Percentiles rank a stretch among this genome's conserved stretches.
Evolutionary conservation across 2,113 vertebrate genomes (phyloP).

Genomic region (Microcebus murinus): DNA sequence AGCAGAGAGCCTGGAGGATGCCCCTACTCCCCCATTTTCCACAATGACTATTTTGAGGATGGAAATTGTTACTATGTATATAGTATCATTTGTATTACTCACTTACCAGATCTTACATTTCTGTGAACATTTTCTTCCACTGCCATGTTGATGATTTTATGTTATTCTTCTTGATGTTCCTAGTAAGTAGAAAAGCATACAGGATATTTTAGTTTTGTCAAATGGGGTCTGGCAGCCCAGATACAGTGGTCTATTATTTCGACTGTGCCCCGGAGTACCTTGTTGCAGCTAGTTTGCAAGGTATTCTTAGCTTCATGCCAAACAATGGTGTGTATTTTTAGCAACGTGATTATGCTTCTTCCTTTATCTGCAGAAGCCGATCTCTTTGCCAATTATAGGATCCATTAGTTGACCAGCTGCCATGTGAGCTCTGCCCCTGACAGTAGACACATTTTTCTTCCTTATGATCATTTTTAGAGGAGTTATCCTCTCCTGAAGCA

Average conservation of each 20-base stretch:
- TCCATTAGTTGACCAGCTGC: neutral
- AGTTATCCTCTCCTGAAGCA: neutral
- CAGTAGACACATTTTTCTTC: neutral
- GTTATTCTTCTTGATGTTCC: neutral
- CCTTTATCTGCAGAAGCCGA: neutral
- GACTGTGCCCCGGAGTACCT: neutral
- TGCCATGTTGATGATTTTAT: neutral
- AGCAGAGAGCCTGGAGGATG: no score
- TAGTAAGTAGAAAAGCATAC: neutral
- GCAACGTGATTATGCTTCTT: neutral
- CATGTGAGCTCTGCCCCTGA: neutral
- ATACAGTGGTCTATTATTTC: neutral
- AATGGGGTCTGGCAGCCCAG: neutral
- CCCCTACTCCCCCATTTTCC: no score
- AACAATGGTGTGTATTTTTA: slow-evolving; percentile 33
- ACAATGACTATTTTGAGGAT: neutral
- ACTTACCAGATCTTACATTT: neutral
- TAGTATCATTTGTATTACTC: neutral
- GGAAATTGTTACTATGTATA: neutral
- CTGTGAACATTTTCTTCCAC: neutral
- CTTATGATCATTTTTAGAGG: neutral
- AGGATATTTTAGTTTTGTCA: neutral
- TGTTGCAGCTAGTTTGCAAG: neutral
- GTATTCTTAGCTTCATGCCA: slow-evolving; percentile 23
- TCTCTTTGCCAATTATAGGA: neutral